Evolutionary conservation across 53 echinoderm and acorn worm species (phyloP).

Genomic region (Glandiceps talaboti): DNA sequence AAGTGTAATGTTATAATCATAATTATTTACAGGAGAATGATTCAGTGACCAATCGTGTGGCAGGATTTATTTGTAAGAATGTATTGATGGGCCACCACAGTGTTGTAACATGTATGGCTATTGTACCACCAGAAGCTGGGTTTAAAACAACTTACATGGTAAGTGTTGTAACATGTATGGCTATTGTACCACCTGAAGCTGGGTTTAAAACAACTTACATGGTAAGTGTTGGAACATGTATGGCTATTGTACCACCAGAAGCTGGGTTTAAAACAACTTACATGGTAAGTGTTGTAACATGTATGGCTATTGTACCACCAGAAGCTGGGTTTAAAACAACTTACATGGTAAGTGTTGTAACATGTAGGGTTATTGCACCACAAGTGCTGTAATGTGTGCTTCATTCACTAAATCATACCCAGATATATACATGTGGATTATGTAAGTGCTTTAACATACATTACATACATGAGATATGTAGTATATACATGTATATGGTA

Average conservation of each 20-base stretch:
- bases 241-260: slow-evolving; percentile 70
- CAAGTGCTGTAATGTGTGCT: no score
- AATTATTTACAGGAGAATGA: slow-evolving; percentile 58
- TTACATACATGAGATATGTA: no score
- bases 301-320: no score
- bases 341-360: no score
- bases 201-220: slow-evolving; percentile 81
- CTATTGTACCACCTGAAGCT: slow-evolving; percentile 61
- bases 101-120: slow-evolving; percentile 75
- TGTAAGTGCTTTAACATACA: no score
- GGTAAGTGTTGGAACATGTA: slow-evolving; percentile 83
- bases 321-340: no score
- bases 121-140: slow-evolving; percentile 65
- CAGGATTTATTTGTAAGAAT: slow-evolving; percentile 94
- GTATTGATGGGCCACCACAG: slow-evolving; percentile 77
- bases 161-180: slow-evolving; percentile 31
- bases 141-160: slow-evolving; percentile 86
- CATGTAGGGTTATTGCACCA: no score
- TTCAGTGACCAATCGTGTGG: slow-evolving; percentile 96
- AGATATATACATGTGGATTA: no score
- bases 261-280: slow-evolving; percentile 80
- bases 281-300: slow-evolving; percentile 60
- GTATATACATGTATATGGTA: no score
- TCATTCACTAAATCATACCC: no score
- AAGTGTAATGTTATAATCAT: no score